Conservation (phyloP, 2,797 vertebrate species). For the Stomatorhinus walkeri region DNA sequence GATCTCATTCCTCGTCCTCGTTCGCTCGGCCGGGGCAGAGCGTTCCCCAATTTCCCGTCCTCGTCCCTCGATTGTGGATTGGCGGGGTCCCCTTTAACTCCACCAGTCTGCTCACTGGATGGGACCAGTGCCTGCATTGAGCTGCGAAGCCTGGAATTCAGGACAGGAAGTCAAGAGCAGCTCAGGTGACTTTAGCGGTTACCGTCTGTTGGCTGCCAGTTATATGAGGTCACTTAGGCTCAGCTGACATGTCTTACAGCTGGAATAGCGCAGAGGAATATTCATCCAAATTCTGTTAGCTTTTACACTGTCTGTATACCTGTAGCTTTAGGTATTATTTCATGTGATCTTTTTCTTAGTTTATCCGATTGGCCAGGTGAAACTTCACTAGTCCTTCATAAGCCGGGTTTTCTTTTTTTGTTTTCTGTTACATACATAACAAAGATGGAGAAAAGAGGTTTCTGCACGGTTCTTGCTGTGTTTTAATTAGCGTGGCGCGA, state of each 20-base stretch:
- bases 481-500: slow-evolving; percentile 40
- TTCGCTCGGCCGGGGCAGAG: background rate
- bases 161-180: background rate
- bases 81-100: background rate
- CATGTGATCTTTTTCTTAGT: background rate
- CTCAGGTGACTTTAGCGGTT: background rate
- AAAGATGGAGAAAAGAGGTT: too few relatives aligned
- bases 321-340: background rate
- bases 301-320: background rate
- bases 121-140: background rate
- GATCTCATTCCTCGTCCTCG: background rate
- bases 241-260: background rate
- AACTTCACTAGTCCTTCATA: background rate
- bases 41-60: background rate
- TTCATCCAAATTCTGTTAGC: background rate
- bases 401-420: background rate
- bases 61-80: background rate
- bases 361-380: background rate
- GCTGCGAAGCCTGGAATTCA: background rate
- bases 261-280: background rate
- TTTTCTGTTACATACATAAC: too few relatives aligned
- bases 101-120: background rate
- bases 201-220: background rate
- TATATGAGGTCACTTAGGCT: background rate
- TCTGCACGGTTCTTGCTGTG: too few relatives aligned